Conservation (phyloP, 2,888 invertebrate genomes). For the Chrysodeixis includens region DNA sequence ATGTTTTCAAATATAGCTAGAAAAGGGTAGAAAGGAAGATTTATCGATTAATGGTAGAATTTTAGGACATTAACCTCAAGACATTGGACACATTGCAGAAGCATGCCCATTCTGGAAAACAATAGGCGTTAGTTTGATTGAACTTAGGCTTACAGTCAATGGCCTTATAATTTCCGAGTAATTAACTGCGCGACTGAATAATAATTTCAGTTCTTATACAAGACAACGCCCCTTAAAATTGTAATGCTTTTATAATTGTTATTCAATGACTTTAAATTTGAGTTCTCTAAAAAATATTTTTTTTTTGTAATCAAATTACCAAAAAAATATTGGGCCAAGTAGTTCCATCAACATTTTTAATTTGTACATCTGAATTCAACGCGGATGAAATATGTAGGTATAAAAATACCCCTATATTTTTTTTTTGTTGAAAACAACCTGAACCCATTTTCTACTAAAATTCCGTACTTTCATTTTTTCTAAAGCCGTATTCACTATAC, state of each 20-base stretch:
- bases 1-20: too few relatives aligned
- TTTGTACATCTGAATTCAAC: not conserved
- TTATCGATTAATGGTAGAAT: too few relatives aligned
- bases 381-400: too few relatives aligned
- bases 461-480: not conserved
- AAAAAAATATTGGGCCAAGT: too few relatives aligned
- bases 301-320: too few relatives aligned
- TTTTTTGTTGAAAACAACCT: not conserved
- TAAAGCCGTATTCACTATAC: not conserved
- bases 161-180: not conserved
- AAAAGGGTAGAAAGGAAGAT: too few relatives aligned
- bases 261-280: too few relatives aligned
- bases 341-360: too few relatives aligned
- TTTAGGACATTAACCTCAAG: too few relatives aligned
- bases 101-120: not conserved
- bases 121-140: slow-evolving; percentile 1
- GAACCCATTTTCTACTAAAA: not conserved
- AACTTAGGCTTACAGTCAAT: slow-evolving; percentile 1
- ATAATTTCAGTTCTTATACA: not conserved
- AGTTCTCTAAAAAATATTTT: too few relatives aligned
- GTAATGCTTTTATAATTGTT: not conserved
- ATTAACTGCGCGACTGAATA: not conserved
- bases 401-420: too few relatives aligned
- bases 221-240: not conserved
- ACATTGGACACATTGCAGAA: not conserved